Evolutionary conservation across 2,797 vertebrate species (phyloP).

Genomic region (Ceryle rudis): DNA sequence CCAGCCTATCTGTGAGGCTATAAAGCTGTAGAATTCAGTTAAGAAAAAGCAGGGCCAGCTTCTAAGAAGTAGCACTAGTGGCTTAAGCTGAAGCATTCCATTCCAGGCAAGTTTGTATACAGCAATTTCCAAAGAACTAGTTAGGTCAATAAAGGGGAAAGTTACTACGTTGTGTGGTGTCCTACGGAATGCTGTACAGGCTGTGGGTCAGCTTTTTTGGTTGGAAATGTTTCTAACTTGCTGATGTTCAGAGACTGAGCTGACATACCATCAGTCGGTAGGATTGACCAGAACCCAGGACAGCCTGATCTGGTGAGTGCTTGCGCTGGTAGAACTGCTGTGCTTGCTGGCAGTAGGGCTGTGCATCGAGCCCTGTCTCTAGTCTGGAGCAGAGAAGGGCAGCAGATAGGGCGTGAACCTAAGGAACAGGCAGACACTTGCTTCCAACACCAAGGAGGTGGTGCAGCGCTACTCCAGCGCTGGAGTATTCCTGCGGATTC

Average conservation of each 20-base stretch:
- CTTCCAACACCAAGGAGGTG: background rate
- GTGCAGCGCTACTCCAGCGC: background rate
- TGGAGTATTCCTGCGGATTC: background rate
- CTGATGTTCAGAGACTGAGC: background rate
- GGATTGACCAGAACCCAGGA: background rate
- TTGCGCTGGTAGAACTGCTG: too few relatives aligned
- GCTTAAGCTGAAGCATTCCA: background rate
- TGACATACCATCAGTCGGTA: accelerated
- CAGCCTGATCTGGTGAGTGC: background rate
- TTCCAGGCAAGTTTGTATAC: background rate
- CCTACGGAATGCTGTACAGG: accelerated
- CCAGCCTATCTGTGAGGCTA: background rate
- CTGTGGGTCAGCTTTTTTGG: background rate
- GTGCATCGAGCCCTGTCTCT: accelerated
- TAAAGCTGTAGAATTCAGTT: background rate
- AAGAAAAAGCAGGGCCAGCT: background rate
- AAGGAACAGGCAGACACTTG: background rate
- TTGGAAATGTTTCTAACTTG: background rate
- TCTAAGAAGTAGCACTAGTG: background rate
- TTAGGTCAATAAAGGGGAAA: background rate
- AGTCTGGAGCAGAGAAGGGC: background rate
- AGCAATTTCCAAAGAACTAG: background rate
- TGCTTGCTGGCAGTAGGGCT: background rate
- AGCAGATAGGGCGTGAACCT: background rate
- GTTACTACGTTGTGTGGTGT: accelerated